These are phyloP conservation scores for Irena cyanogastra DNA, from an alignment of 2,113 vertebrate genomes.

Conservation along the genomic window DNA sequence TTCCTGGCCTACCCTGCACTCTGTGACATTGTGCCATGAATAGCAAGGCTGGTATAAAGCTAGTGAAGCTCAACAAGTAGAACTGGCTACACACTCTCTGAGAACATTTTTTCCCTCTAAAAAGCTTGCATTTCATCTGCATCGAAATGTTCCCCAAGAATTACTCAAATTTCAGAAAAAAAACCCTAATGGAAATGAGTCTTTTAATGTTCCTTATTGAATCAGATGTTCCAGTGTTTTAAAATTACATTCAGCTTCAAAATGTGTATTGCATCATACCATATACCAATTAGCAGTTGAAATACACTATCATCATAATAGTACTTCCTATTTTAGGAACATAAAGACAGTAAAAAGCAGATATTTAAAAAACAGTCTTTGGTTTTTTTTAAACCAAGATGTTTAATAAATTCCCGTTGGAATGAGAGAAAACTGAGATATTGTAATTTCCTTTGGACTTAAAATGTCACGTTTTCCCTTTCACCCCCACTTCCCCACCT, in stretches of 20 bases:
- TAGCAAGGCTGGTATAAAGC: not conserved
- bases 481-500: not conserved
- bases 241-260: not conserved
- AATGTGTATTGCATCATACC: not conserved
- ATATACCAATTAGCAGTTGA: not conserved
- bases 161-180: not conserved
- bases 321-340: not conserved
- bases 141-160: not conserved
- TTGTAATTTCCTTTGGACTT: slow-evolving; percentile 2
- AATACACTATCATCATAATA: not conserved
- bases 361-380: not conserved
- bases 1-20: not conserved
- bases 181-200: not conserved
- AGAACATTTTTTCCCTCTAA: not conserved
- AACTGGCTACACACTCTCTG: not conserved
- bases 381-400: not conserved
- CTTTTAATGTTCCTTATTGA: not conserved
- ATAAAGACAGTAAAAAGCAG: not conserved
- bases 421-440: not conserved
- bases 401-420: not conserved
- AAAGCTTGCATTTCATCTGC: not conserved
- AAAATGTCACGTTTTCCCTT: not conserved
- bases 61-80: not conserved
- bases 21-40: not conserved
- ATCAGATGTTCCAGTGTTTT: not conserved